Evolutionary conservation across 2,888 invertebrate genomes (phyloP), one percentile per base, ranked within the genome.

Genomic region (Coremacera marginata): DNA sequence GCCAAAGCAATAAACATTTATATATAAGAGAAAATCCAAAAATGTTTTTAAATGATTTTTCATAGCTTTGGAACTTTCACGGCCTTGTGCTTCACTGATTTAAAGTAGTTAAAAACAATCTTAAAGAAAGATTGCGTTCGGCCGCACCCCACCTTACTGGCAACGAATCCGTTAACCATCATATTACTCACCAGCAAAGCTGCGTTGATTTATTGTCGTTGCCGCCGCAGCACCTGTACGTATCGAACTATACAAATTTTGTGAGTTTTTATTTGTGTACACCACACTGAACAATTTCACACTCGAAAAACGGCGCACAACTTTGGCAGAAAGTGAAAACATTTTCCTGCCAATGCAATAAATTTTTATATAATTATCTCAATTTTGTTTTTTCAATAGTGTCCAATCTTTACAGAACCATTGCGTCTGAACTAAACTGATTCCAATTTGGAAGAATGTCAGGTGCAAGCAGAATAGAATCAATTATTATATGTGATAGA

Each of bases 261-360:
- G 62, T 52, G 37, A 52, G 55, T 65, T 63, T 52, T 22, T 44
- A 44, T 44, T 49, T 2, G 55, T 8, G 60, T 49, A 52, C n/a
- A 31, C 44, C 11, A 76, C 22, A 68, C 34, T 55, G 60, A 77
- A 52, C 62, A 71, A 65, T 79, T 78, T 74, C 70, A 76, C 70
- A 80, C 79, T 79, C 25, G 78, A 77, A 14, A 78, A 77, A 74
- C 80, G 80, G 81, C 82, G 81, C 78, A 82, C 77, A 82, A 82
- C 80, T 82, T 83, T 77, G 77, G 83, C 84, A 82, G 83, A 82
- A 84, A 84, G 82, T 83, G 85, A 83, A 85, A 87, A 83, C 88
- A 87, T 87, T 84, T 84, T 82, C 67, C 2, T 63, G 63, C 34
- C 34, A 31, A n/a, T 63, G 31, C 27, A 63, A 63, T 63, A 31